phyloP scores from a whole-genome alignment of 2,888 invertebrate species.

The Pristionchus fissidentatus region DNA sequence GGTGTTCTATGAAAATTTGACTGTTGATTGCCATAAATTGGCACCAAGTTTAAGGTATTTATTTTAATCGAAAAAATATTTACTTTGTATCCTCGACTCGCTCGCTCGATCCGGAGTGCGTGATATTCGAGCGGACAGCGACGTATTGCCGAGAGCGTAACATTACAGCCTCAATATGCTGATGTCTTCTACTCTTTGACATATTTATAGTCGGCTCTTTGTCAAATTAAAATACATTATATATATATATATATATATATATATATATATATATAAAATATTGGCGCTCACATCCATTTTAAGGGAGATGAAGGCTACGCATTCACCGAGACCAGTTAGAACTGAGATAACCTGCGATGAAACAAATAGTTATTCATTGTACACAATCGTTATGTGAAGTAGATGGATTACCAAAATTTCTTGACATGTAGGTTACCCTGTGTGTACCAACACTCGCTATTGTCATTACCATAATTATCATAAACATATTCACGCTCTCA shows the following conservation, averaged over 20 bases:
- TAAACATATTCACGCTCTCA: not conserved
- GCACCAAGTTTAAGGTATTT: not conserved
- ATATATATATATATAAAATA: not conserved
- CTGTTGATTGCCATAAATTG: not conserved
- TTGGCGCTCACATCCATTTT: conserved; percentile 14
- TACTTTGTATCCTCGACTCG: conserved; percentile 56
- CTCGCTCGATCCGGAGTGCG: conserved; percentile 57
- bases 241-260: not conserved
- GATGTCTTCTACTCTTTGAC: not conserved
- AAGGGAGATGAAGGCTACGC: not conserved
- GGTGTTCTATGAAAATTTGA: too few species aligned
- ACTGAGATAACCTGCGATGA: conserved; percentile 54
- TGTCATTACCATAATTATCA: not conserved
- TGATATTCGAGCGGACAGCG: conserved; percentile 52
- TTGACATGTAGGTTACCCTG: not conserved
- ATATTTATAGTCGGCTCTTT: not conserved
- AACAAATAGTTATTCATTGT: conserved; percentile 53
- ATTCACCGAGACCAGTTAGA: conserved; percentile 36
- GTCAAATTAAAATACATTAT: not conserved
- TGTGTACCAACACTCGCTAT: not conserved
- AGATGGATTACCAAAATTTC: not conserved
- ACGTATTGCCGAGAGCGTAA: not conserved
- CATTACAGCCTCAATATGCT: not conserved
- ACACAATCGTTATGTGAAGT: conserved; percentile 29
- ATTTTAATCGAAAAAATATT: not conserved